Evolutionary conservation across 2,888 invertebrate genomes (phyloP).

Genomic region (Lasius platythorax): DNA sequence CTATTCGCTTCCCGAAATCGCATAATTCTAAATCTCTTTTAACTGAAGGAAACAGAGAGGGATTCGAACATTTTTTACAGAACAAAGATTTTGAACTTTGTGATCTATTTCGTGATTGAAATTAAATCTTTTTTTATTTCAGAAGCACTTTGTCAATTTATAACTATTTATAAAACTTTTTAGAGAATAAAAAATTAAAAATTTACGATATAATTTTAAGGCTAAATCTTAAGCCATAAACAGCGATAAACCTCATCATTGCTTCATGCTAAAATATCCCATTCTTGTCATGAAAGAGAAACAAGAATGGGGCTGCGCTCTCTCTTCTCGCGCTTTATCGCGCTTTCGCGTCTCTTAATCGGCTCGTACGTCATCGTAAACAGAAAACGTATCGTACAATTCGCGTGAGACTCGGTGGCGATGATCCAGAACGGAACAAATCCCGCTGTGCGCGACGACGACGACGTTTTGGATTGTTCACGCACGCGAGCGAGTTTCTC

Average conservation of each 20-base stretch:
- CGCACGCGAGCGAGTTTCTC: conserved; percentile 53
- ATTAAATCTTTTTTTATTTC: conserved; percentile 13
- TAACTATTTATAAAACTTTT: background rate
- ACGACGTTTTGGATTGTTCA: conserved; percentile 67
- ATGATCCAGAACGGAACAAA: conserved; percentile 63
- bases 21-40: background rate
- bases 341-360: background rate
- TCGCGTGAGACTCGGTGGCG: conserved; percentile 31
- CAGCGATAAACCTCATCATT: background rate
- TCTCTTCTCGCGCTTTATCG: conserved; percentile 21
- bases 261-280: background rate
- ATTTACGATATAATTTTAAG: background rate
- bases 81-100: background rate
- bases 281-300: background rate
- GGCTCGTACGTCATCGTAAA: conserved; percentile 36
- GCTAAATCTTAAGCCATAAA: background rate
- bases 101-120: background rate
- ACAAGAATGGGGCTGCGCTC: background rate
- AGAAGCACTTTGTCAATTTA: background rate
- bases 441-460: conserved; percentile 39
- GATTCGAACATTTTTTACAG: background rate
- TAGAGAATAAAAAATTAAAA: background rate
- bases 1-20: background rate
- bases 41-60: background rate
- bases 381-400: conserved; percentile 41